Conservation (phyloP, 2,113 vertebrate genomes). For the Ginglymostoma cirratum region DNA sequence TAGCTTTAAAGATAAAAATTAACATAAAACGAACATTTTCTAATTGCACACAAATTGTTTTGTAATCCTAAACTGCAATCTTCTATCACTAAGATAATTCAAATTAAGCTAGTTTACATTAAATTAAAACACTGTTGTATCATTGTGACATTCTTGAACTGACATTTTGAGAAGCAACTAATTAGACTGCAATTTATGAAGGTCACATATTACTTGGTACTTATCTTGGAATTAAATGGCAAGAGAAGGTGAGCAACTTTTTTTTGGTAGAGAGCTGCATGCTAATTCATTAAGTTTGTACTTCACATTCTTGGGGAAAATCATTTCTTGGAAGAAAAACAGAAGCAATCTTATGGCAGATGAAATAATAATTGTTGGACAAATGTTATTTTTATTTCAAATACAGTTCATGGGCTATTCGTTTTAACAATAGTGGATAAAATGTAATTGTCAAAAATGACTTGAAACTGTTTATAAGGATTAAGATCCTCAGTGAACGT, state of each 20-base stretch:
- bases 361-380: neutral
- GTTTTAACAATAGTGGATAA: neutral
- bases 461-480: neutral
- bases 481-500: neutral
- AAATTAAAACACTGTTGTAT: neutral
- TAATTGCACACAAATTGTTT: neutral
- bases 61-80: neutral
- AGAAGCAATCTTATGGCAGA: neutral
- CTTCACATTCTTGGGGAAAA: conserved; percentile 6
- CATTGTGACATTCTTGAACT: neutral
- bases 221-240: conserved; percentile 16
- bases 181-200: conserved; percentile 10
- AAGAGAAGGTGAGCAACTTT: neutral
- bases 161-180: conserved; percentile 7
- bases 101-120: neutral
- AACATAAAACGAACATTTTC: neutral
- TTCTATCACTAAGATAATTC: neutral
- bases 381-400: neutral
- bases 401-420: neutral
- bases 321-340: neutral
- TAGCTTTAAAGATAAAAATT: neutral
- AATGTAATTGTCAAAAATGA: neutral
- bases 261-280: neutral
- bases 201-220: neutral
- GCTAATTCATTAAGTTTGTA: neutral